These are phyloP conservation scores for Panonychus citri DNA, from an alignment of 1,140 invertebrate species.

Conservation along the genomic window DNA sequence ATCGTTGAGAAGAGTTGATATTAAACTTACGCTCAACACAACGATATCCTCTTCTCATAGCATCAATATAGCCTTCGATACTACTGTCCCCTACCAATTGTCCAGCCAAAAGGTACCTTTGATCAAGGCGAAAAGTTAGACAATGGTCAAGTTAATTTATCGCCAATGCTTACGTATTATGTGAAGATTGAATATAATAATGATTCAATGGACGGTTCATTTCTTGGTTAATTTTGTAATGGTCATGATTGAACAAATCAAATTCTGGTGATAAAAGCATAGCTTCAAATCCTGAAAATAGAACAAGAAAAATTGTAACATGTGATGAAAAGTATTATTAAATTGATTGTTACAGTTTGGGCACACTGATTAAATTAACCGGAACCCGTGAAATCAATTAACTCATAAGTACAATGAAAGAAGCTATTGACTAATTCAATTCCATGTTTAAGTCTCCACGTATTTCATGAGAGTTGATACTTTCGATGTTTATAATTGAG, in stretches of 20 bases:
- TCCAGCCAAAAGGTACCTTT: constrained; percentile 16
- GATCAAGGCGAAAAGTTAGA: background rate
- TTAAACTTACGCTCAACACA: constrained; percentile 27
- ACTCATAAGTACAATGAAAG: too few species aligned
- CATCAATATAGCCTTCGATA: constrained; percentile 30
- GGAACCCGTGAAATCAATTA: too few species aligned
- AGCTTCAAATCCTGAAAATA: constrained; percentile 21
- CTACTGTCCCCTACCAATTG: constrained; percentile 31
- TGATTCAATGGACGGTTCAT: constrained; percentile 35
- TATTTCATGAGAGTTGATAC: too few species aligned
- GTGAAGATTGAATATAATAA: constrained; percentile 39
- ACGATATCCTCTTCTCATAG: constrained; percentile 26
- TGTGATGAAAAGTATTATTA: too few species aligned
- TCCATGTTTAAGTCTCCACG: too few species aligned
- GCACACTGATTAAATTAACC: too few species aligned
- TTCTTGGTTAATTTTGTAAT: constrained; percentile 30
- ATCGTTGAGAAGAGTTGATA: background rate
- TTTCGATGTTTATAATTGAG: too few species aligned
- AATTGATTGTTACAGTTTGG: too few species aligned
- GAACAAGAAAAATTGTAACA: too few species aligned
- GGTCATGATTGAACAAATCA: constrained; percentile 22
- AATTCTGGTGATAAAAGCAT: constrained; percentile 23
- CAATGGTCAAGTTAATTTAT: background rate
- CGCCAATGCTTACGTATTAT: constrained; percentile 33
- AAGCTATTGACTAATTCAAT: too few species aligned